Evolutionary conservation across 2,113 vertebrate species (phyloP), one percentile per base, ranked within the genome.

Genomic region (Xiphias gladius): DNA sequence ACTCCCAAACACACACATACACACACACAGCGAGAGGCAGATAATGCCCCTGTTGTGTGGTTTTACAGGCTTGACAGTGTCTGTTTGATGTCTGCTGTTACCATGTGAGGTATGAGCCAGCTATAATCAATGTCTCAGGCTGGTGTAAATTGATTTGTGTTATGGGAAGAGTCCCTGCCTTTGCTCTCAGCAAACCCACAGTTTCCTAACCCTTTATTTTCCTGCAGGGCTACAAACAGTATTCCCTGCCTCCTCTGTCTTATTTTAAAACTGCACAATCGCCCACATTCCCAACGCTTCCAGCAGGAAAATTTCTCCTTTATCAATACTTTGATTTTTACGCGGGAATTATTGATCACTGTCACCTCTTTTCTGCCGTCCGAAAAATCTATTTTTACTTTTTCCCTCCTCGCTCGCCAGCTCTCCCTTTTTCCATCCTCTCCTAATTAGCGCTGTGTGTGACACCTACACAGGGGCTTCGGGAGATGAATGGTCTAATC

Each of bases 391-490:
- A 92, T 93, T 92, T 93, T 91, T 89, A 89, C 71, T 58, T 71
- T 74, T 75, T 71, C 79, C 66, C 76, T 58, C 70, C 84, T 71
- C 37, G 43, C 82, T 73, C n/a, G 8, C 62, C 22, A 28, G 22
- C 79, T 80, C 85, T 79, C 80, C 59, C 81, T 74, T 52, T 59
- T 88, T 92, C 84, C 73, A n/a, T 73, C 86, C 80, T 85, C 85
- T 89, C 78, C 90, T 94, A 84, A 94, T 93, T 94, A 94, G 85
- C 62, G 69, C 79, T 12, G n/a, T 84, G 85, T 73, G 84, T 90
- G 87, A 93, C 93, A 92, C 91, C 93, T 90, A 91, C 91, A 81
- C 90, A 63, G 76, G 73, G 82, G 86, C 88, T 90, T 74, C 30
- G 57, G 86, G 84, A 92, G 85, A 92, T 88, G 85, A 93, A 93